These are phyloP conservation scores for Entelurus aequoreus DNA, from an alignment of 2,113 vertebrate species.

Conservation along the genomic window DNA sequence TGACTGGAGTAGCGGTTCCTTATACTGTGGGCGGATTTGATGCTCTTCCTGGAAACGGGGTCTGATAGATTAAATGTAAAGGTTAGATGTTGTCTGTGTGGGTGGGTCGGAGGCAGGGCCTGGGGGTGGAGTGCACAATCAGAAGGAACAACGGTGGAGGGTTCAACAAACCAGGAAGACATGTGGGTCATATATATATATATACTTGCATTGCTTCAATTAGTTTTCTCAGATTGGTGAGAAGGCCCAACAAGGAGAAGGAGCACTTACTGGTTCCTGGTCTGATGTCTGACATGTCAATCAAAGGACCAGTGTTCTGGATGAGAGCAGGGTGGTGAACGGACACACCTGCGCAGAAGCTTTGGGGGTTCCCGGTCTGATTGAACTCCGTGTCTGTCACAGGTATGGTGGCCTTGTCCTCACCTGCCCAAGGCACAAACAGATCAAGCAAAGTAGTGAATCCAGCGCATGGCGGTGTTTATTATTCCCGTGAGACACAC, in stretches of 20 bases:
- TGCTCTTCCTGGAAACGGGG: constrained; percentile 92
- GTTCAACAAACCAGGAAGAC: constrained; percentile 8
- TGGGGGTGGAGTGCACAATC: background rate
- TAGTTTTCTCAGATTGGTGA: constrained; percentile 3
- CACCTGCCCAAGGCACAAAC: constrained; percentile 69
- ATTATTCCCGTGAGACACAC: background rate
- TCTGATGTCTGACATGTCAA: constrained; percentile 98
- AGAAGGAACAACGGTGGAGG: background rate
- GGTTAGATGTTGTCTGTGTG: background rate
- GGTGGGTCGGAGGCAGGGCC: too few relatives aligned
- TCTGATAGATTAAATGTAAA: constrained; percentile 65
- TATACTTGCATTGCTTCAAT: constrained; percentile 1
- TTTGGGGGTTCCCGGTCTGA: constrained; percentile 95
- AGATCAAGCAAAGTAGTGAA: background rate
- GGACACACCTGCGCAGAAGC: constrained; percentile 94
- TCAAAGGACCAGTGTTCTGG: constrained; percentile 95
- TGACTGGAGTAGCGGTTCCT: constrained; percentile 97
- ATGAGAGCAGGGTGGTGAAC: constrained; percentile 94
- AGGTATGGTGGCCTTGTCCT: constrained; percentile 95
- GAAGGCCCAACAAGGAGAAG: constrained; percentile 12
- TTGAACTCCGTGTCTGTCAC: constrained; percentile 96
- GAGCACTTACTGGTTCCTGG: constrained; percentile 90
- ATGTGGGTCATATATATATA: background rate
- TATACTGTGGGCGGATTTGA: constrained; percentile 92
- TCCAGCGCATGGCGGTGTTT: background rate